Evolutionary conservation across 2,888 invertebrate genomes (phyloP).

Genomic region (Aleiodes leptofemur): DNA sequence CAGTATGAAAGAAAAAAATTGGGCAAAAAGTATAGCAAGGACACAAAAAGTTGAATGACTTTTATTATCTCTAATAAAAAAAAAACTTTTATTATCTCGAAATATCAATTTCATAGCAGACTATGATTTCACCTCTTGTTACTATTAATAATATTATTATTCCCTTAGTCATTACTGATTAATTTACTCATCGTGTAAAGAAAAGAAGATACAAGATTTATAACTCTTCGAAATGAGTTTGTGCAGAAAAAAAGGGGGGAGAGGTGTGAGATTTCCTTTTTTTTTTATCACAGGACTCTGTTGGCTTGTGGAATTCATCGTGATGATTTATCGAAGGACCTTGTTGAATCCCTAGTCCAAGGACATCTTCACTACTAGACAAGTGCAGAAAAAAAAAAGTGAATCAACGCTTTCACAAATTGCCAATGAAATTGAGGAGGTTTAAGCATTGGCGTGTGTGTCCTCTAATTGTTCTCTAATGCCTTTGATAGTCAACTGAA

Average conservation of each 20-base stretch:
- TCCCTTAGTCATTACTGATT: constrained; percentile 4
- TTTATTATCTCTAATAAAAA: not conserved
- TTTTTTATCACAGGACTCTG: not conserved
- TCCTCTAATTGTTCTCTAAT: constrained; percentile 14
- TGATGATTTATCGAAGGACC: constrained; percentile 8
- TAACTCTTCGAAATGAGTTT: not conserved
- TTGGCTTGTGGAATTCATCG: constrained; percentile 15
- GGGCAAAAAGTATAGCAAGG: too few relatives aligned
- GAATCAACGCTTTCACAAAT: constrained; percentile 21
- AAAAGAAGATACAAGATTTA: not conserved
- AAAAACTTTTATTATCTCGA: not conserved
- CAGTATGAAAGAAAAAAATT: too few relatives aligned
- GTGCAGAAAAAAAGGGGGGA: not conserved
- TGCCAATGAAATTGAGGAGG: not conserved
- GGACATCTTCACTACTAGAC: constrained; percentile 1
- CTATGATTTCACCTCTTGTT: not conserved
- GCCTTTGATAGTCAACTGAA: not conserved
- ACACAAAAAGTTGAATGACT: not conserved
- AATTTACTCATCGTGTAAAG: not conserved
- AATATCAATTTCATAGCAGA: not conserved
- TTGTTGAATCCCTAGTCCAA: constrained; percentile 4
- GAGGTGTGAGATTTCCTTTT: not conserved
- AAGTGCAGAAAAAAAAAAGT: not conserved
- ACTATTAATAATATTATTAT: not conserved
- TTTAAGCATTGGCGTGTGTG: not conserved